A percentile compares a stretch with the other conserved stretches of the same genome.
These are phyloP conservation scores for Calephelis virginiensis DNA, from an alignment of 1,140 invertebrate genomes.

Conservation along the genomic window DNA sequence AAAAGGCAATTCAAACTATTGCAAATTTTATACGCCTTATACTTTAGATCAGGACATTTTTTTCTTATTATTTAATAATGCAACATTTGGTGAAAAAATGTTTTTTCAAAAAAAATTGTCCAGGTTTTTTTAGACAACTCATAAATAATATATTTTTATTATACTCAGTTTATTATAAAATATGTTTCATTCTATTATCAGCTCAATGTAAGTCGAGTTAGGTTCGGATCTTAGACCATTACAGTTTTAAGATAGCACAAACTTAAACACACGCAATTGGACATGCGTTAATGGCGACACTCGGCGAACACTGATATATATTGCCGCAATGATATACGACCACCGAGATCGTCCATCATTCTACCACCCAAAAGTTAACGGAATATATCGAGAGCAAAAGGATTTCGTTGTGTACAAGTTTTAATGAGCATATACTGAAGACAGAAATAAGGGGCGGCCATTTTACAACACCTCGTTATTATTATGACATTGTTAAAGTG, in stretches of 20 bases:
- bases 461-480: constrained; percentile 63
- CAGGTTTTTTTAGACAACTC: too few relatives aligned
- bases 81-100: too few relatives aligned
- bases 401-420: constrained; percentile 48
- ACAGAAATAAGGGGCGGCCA: constrained; percentile 68
- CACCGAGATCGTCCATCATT: constrained; percentile 71
- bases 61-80: too few relatives aligned
- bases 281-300: constrained; percentile 75
- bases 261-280: constrained; percentile 58
- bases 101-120: too few relatives aligned
- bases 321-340: constrained; percentile 73
- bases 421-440: constrained; percentile 73
- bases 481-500: constrained; percentile 69
- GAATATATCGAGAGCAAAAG: constrained; percentile 62
- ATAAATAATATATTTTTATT: too few relatives aligned
- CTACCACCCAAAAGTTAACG: constrained; percentile 75
- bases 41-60: too few relatives aligned
- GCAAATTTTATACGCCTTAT: too few relatives aligned
- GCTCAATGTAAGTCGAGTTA: too few relatives aligned
- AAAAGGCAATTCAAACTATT: too few relatives aligned
- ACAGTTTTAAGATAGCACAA: constrained; percentile 40
- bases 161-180: too few relatives aligned
- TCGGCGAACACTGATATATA: constrained; percentile 72
- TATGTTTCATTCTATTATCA: too few relatives aligned
- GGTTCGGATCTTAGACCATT: too few relatives aligned